phyloP scores from a whole-genome alignment of 2,888 invertebrate genomes.

The Sarcophaga variegata region DNA sequence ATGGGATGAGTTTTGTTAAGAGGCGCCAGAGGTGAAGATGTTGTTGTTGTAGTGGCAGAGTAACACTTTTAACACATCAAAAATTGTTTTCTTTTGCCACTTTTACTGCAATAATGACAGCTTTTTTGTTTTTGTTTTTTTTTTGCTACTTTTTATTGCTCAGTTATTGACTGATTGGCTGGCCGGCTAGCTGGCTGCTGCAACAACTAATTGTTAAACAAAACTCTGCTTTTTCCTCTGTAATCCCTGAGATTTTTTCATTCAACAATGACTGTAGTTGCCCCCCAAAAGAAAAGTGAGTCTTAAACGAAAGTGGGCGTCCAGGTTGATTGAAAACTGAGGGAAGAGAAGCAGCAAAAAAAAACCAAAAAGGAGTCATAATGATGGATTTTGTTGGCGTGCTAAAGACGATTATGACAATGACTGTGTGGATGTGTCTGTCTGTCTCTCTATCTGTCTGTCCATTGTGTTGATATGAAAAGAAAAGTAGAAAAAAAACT shows the following conservation, averaged over 20 bases:
- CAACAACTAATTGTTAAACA: slow-evolving; percentile 52
- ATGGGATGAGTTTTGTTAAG: slow-evolving; percentile 16
- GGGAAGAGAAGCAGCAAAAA: neutral
- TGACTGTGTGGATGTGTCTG: slow-evolving; percentile 15
- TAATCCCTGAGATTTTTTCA: slow-evolving; percentile 3
- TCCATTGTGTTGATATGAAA: neutral
- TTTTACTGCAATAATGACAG: slow-evolving; percentile 23
- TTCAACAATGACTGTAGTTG: neutral
- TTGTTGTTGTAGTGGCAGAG: slow-evolving; percentile 33
- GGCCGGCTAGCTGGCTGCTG: neutral
- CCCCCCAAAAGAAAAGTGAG: neutral
- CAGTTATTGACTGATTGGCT: slow-evolving; percentile 38
- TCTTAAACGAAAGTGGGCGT: slow-evolving; percentile 61
- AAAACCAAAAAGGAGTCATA: slow-evolving; percentile 57
- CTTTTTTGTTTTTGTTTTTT: neutral
- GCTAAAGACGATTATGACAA: slow-evolving; percentile 20
- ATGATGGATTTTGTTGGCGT: slow-evolving; percentile 68
- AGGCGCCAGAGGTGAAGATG: slow-evolving; percentile 23
- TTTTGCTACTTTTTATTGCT: neutral
- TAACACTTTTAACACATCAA: slow-evolving; percentile 53
- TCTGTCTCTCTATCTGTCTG: slow-evolving; percentile 13
- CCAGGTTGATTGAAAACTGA: slow-evolving; percentile 61
- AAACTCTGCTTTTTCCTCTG: slow-evolving; percentile 9
- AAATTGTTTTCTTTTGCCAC: slow-evolving; percentile 56
- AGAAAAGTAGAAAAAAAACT: slow-evolving; percentile 62